Conservation (phyloP, 2,888 invertebrate species). For the Epinotia bilunana region DNA sequence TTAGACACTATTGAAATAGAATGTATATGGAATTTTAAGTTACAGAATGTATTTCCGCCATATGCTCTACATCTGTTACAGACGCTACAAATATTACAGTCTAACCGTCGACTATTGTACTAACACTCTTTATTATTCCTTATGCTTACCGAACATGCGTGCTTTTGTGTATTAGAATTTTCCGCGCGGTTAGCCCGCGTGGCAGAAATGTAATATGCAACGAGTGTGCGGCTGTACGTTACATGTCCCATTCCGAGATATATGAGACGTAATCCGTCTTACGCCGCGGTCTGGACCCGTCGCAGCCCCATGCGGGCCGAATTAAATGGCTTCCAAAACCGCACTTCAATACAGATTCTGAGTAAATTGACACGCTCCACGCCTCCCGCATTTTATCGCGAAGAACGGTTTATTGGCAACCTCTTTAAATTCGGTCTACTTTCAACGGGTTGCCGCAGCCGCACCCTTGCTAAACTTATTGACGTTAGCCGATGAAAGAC, state of each 20-base stretch:
- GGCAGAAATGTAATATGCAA: constrained; percentile 43
- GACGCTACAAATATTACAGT: not conserved
- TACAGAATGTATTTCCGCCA: not conserved
- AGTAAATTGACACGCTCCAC: too few species aligned
- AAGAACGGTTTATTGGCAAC: too few species aligned
- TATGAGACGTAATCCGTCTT: constrained; percentile 42
- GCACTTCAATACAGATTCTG: constrained; percentile 12
- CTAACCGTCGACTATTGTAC: constrained; percentile 1
- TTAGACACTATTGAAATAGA: not conserved
- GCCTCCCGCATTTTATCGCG: too few species aligned
- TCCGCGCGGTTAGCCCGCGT: constrained; percentile 32
- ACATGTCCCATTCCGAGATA: constrained; percentile 41
- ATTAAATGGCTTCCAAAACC: constrained; percentile 13
- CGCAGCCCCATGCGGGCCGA: not conserved
- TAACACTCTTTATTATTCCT: constrained; percentile 36
- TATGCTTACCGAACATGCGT: constrained; percentile 25
- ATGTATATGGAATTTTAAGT: not conserved
- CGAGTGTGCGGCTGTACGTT: constrained; percentile 29
- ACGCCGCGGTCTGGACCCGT: constrained; percentile 9
- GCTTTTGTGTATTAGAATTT: constrained; percentile 39
- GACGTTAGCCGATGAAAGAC: too few species aligned
- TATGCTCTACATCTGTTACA: not conserved
- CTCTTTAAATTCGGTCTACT: too few species aligned
- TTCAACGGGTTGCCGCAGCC: too few species aligned
- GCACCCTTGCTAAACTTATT: too few species aligned